phyloP scores from a whole-genome alignment of 2,113 vertebrate species.

The Aphyosemion australe region DNA sequence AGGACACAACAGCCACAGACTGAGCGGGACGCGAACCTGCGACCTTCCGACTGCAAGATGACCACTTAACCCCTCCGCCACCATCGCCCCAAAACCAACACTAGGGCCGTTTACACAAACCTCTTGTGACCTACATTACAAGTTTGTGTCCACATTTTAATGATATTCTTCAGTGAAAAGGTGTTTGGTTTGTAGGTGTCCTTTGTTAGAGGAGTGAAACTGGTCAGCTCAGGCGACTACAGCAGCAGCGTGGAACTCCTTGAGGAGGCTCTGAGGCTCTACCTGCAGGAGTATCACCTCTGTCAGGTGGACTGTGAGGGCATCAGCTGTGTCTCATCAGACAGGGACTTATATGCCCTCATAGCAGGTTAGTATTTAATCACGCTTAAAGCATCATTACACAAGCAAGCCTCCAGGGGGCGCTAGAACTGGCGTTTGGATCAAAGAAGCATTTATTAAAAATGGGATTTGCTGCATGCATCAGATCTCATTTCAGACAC shows the following conservation, averaged over 20 bases:
- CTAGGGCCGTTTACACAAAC: neutral
- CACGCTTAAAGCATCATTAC: neutral
- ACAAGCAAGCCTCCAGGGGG: neutral
- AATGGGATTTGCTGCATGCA: no score
- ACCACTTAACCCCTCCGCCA: no score
- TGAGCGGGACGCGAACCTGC: no score
- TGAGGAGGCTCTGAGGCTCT: conserved; percentile 83
- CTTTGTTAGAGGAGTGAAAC: conserved; percentile 85
- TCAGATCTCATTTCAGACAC: no score
- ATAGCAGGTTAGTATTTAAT: conserved; percentile 79
- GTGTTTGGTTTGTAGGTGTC: conserved; percentile 59
- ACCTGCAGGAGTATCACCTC: conserved; percentile 79
- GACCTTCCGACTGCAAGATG: no score
- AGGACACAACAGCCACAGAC: no score
- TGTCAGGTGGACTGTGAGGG: conserved; percentile 85
- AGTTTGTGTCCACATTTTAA: no score
- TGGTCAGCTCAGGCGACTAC: conserved; percentile 83
- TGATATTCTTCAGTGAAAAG: neutral
- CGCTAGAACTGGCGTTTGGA: no score
- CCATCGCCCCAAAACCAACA: no score
- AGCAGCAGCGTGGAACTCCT: conserved; percentile 77
- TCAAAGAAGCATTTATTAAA: no score
- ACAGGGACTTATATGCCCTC: conserved; percentile 83
- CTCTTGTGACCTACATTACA: no score
- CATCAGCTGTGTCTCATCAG: conserved; percentile 73